Evolutionary conservation across 2,113 vertebrate genomes (phyloP), one percentile per base, ranked within the genome.

Genomic region (Poecilia latipinna): DNA sequence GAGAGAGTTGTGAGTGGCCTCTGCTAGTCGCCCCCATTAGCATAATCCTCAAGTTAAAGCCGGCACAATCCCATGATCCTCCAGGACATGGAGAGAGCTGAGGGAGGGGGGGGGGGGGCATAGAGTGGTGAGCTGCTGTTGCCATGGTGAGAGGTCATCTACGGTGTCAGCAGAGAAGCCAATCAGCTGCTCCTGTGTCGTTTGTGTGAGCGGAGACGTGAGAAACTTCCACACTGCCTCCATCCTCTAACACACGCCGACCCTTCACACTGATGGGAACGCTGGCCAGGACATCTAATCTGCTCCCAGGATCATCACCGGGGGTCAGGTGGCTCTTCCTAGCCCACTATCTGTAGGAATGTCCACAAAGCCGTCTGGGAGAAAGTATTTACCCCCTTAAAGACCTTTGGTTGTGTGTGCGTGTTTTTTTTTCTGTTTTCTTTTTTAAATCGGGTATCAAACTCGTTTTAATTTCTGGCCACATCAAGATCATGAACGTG

Each of bases 31-130:
- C 4, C 72, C 72, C 84, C 86, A 91, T 92, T 92, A 87, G 81
- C 89, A 88, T 91, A 93, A 93, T 92, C 92, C 86, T 74, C 60
- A 71, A 87, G 65, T 84, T 79, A 89, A 89, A 88, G 84, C 83
- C 80, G 76, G 80, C 72, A 79, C 89, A 91, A 92, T 89, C 89
- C 89, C 86, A 87, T 87, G 82, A 88, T 90, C 90, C 90, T 88
- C 83, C 42, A 72, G 78, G 80, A 71, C 76, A 65, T 35, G 42
- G 65, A 76, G 81, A 54, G 67, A 70, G 70, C 35, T 29, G 22
- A 33, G 19, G 68, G 68, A 68, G 81, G 42, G 66, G 69, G 65
- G 35, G 39, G 22, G 35, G 15, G 44, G 10, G 19, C 28, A 19
- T 32, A 65, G 39, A 54, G 32, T 26, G 48, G 65, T 61, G 69